Evolutionary conservation across 2,888 invertebrate genomes (phyloP), one percentile per base, ranked within the genome.

Genomic region (Ellobium chinense): DNA sequence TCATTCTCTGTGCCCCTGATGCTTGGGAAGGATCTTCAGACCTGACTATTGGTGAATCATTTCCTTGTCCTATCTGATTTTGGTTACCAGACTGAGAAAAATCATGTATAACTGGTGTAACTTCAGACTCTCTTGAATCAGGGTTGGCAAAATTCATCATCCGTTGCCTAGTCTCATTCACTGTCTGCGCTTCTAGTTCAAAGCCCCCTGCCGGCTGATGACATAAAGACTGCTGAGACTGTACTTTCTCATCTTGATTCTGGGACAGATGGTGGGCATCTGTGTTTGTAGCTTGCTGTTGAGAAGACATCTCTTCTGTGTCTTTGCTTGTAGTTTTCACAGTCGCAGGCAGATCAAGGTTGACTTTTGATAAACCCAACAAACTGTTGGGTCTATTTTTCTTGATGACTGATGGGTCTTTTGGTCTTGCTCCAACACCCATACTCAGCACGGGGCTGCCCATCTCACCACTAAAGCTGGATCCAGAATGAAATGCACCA

Each of bases 331-430:
- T 12, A 14, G 31, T 54, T 54, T 62, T 63, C 34, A 63, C 46
- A n/a, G 36, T 54, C 3, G 80, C 21, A 21, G 80, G 68, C 34
- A 68, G 21, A 7, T 80, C 80, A 24, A 88, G 79, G 58, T 85
- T 84, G 27, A 89, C 85, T 68, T 85, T 90, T 9, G 90, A 89
- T 31, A 91, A 85, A 12, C 90, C 91, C 31, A 88, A 80, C 24
- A 91, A 82, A 81, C 88, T 89, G 73, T 86, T 89, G 31, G 90
- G 90, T 31, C 91, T 84, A 58, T 85, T 85, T 65, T 83, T 84
- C 77, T 87, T 89, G 58, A 84, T 77, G n/a, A 83, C 83, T 24
- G 81, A 76, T 62, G 83, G 84, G 56, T 89, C 90, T 82, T 90
- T 90, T 4, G 90, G 90, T 36, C 89, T 83, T 21, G 89, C 89